Conservation (phyloP, 2,888 invertebrate genomes). For the Drosophila eohydei region DNA sequence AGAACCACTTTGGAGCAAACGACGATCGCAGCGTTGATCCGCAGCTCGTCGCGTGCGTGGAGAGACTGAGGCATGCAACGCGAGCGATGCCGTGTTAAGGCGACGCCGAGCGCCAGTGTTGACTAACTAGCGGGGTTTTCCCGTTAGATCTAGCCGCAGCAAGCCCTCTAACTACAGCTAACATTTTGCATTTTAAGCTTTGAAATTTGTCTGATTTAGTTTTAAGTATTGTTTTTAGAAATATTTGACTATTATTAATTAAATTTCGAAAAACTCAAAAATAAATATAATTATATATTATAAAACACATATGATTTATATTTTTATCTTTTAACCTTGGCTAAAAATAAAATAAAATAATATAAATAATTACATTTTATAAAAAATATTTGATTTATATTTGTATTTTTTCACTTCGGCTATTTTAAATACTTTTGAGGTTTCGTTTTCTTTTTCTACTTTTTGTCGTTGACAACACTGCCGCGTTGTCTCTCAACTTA, state of each 20-base stretch:
- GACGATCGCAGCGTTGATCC: conserved; percentile 62
- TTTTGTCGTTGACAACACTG: conserved; percentile 27
- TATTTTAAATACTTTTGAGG: neutral
- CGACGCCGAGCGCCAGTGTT: conserved; percentile 40
- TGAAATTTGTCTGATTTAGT: no score
- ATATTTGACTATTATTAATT: no score
- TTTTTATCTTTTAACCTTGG: neutral
- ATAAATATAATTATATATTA: no score
- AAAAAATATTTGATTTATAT: no score
- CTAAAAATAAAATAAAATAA: no score
- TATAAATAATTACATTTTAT: no score
- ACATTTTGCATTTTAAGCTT: neutral
- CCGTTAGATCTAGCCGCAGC: neutral
- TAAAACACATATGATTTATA: no score
- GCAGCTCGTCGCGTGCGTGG: conserved; percentile 65
- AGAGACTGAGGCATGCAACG: conserved; percentile 62
- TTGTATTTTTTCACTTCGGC: neutral
- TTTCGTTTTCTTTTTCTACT: neutral
- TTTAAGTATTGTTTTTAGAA: no score
- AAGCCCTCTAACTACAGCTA: neutral
- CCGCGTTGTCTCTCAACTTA: neutral
- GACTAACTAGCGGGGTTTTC: neutral
- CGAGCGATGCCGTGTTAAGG: conserved; percentile 47
- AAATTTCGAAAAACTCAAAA: no score
- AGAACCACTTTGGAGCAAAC: conserved; percentile 38